phyloP scores from a whole-genome alignment of 2,797 vertebrate genomes.

The Sparidentex hasta region DNA sequence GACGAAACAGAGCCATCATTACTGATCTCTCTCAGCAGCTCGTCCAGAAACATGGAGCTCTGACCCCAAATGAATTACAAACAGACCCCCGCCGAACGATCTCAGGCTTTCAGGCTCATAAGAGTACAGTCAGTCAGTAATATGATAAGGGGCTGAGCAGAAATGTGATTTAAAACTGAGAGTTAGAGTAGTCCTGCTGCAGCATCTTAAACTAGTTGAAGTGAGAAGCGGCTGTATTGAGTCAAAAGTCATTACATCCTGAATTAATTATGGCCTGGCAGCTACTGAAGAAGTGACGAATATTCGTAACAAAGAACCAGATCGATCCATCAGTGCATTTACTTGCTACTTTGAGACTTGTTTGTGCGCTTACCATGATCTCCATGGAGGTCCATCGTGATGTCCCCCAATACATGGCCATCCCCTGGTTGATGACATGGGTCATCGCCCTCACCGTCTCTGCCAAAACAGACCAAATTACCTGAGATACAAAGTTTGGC shows the following conservation, averaged over 20 bases:
- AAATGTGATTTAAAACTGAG: too few relatives aligned
- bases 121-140: too few relatives aligned
- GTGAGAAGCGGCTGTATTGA: too few relatives aligned
- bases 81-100: too few relatives aligned
- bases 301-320: background rate
- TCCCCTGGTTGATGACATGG: conserved; percentile 96
- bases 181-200: too few relatives aligned
- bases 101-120: too few relatives aligned
- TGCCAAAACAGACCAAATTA: conserved; percentile 61
- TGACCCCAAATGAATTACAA: too few relatives aligned
- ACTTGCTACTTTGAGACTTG: background rate
- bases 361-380: conserved; percentile 91
- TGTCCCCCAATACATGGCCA: conserved; percentile 98
- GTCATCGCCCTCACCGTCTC: conserved; percentile 96
- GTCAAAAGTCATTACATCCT: background rate
- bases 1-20: too few relatives aligned
- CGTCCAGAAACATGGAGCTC: too few relatives aligned
- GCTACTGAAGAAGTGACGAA: background rate
- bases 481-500: background rate
- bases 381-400: conserved; percentile 97
- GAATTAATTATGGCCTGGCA: background rate
- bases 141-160: too few relatives aligned
- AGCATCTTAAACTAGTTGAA: too few relatives aligned
- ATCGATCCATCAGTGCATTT: background rate
- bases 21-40: too few relatives aligned